Conservation (phyloP, 2,797 vertebrate species). For the Scyliorhinus canicula region DNA sequence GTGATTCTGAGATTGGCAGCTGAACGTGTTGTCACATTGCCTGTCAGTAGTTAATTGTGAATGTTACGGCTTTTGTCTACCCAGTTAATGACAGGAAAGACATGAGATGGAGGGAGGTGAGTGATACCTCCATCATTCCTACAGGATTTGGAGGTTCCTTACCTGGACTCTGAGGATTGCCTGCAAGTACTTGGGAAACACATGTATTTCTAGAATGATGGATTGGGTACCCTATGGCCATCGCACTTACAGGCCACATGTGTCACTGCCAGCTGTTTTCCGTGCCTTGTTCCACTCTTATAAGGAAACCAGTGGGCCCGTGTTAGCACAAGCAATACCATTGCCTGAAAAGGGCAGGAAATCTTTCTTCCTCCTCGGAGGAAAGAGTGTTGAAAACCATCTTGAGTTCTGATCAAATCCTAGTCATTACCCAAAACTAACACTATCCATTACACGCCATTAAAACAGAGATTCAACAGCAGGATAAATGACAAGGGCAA, state of each 20-base stretch:
- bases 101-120: not conserved
- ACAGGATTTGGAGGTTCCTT: not conserved
- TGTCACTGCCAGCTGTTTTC: not conserved
- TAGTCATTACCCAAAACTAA: not conserved
- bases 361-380: not conserved
- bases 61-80: not conserved
- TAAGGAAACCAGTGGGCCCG: not conserved
- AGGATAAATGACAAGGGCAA: not conserved
- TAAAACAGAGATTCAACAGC: not conserved
- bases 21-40: no score
- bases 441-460: not conserved
- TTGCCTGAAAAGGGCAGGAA: not conserved
- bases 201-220: no score
- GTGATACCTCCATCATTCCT: not conserved
- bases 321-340: not conserved
- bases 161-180: not conserved
- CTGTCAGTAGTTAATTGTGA: not conserved
- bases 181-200: not conserved
- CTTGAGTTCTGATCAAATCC: not conserved
- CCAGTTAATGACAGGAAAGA: no score
- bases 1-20: no score
- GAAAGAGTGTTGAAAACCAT: not conserved
- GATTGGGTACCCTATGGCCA: not conserved
- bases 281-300: not conserved
- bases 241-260: no score